A percentile compares a stretch with the other conserved stretches of the same genome.
These are phyloP conservation scores for Parnassius smintheus DNA, from an alignment of 2,888 invertebrate genomes.

Conservation along the genomic window DNA sequence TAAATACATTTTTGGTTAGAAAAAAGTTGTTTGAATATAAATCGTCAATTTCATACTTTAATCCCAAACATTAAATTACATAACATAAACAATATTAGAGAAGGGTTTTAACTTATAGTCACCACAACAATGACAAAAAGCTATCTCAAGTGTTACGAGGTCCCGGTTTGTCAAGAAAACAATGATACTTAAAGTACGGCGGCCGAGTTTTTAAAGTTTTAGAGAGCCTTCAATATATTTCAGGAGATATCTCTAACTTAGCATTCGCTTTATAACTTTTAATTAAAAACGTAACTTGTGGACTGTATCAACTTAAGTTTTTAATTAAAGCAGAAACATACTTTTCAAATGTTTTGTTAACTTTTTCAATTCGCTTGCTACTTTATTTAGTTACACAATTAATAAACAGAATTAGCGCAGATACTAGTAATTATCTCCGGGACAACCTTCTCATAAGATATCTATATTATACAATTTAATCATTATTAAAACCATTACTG, in stretches of 20 bases:
- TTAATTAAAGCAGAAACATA: neutral
- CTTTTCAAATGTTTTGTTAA: neutral
- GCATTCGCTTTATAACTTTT: neutral
- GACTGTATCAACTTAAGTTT: neutral
- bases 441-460: no score
- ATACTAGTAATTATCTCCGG: no score
- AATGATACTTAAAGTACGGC: neutral
- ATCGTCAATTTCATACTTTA: no score
- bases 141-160: neutral
- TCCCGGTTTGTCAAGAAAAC: neutral
- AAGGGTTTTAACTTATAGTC: no score
- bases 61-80: no score
- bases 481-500: no score
- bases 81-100: no score
- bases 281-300: conserved; percentile 1
- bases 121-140: neutral
- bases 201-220: neutral
- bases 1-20: no score
- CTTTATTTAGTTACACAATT: no score
- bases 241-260: neutral
- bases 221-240: neutral
- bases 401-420: no score
- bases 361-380: neutral
- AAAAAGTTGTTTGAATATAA: no score
- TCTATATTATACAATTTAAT: no score